Percentiles rank a stretch among this genome's conserved stretches.
phyloP scores from a whole-genome alignment of 2,797 vertebrate species.

The Parauchenoglanis ngamensis region DNA sequence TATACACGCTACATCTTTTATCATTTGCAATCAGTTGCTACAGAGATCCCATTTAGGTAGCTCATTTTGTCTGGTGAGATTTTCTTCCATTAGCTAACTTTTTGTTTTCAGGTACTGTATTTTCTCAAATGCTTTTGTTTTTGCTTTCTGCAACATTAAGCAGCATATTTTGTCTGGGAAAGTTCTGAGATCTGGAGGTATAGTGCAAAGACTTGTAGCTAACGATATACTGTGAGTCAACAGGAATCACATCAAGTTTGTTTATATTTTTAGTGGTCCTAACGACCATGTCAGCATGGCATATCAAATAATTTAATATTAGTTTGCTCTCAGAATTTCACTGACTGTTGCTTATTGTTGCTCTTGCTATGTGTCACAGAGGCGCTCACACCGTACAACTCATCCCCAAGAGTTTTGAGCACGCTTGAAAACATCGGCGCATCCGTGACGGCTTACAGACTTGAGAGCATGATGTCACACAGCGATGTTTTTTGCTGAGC shows the following conservation, averaged over 20 bases:
- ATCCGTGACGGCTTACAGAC: neutral
- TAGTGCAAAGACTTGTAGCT: neutral
- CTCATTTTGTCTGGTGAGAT: neutral
- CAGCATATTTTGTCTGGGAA: neutral
- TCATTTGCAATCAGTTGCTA: neutral
- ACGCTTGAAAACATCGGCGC: neutral
- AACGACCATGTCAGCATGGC: neutral
- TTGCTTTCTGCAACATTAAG: neutral
- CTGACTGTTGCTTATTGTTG: neutral
- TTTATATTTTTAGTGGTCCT: too few species aligned
- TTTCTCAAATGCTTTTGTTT: neutral
- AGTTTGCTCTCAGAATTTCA: neutral
- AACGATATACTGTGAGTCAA: neutral
- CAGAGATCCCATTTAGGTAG: neutral
- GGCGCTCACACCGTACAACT: neutral
- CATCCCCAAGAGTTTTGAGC: neutral
- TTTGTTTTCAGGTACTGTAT: neutral
- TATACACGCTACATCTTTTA: neutral
- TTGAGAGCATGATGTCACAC: neutral
- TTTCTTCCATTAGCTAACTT: neutral
- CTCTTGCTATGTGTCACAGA: neutral
- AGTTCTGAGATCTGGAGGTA: neutral
- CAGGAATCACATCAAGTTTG: too few species aligned
- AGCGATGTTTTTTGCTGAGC: neutral
- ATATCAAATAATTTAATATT: neutral